Base-by-base conservation (phyloP, 2,113 vertebrate species). In the Scomber japonicus region DNA sequence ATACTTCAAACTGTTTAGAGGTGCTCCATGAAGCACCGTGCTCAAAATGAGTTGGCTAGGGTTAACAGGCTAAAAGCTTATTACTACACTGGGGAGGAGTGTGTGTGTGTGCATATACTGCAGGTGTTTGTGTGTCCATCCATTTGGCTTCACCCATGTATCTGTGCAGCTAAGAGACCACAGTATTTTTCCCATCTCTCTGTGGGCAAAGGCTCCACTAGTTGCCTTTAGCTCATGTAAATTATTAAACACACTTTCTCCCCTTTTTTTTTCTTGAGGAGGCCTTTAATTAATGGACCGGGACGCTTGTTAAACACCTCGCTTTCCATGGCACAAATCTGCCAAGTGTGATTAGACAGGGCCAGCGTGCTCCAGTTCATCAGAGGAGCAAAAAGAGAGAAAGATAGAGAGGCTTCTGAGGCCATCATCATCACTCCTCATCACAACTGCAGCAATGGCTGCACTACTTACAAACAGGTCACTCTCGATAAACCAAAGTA, bases 1-100 rank as follows among this genome's bases (percentile, higher is more conserved):
- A 95, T 96, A 95, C 94, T 95, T 95, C 96, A 94, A 96, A 95
- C 95, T 40, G 96, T 96, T 95, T 96, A 96, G 92, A 92, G 88
- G 91, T 92, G 93, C 91, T 94, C 96, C 94, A 96, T 95, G 94
- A 95, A 91, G 92, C 91, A 94, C 78, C 91, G 88, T 89, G 93
- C 93, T 92, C 65, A 73, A 71, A 83, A 71, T 72, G 35, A 82
- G 60, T 57, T 62, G 31, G 56, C 54, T 44, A 44, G 46, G 69
- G 79, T 84, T 78, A 84, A 77, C 66, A 72, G 69, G 48, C 71
- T 72, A 72, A 71, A 81, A 62, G 74, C 70, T 80, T 55, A 66
- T 78, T 78, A 72, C 21, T 78, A 72, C 21, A 59, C 50, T 46
- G 30, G 27, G 61, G 68, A 67, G 57, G 65, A 60, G 59, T 55